Conservation (phyloP, 1,140 invertebrate species). For the Pachypsylla venusta region DNA sequence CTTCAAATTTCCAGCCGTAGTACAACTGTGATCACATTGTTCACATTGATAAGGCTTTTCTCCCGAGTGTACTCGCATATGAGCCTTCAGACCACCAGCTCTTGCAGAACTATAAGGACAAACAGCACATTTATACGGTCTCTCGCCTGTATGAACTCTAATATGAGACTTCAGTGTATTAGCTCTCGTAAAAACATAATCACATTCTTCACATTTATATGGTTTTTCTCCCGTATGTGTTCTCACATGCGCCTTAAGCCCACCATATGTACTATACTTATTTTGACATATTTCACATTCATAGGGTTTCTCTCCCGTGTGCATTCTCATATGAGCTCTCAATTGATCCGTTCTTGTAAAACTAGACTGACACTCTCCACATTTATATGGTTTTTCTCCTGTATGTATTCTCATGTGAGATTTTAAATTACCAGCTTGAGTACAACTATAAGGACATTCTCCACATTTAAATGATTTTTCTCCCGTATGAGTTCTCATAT, state of each 20-base stretch:
- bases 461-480: conserved; percentile 29
- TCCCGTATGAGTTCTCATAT: conserved; percentile 20
- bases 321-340: conserved; percentile 43
- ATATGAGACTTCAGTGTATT: conserved; percentile 36
- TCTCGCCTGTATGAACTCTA: conserved; percentile 18
- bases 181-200: conserved; percentile 47
- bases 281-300: conserved; percentile 39
- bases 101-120: conserved; percentile 50
- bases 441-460: conserved; percentile 32
- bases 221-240: conserved; percentile 57
- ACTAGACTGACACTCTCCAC: conserved; percentile 26
- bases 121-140: conserved; percentile 15
- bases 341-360: conserved; percentile 48
- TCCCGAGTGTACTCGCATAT: conserved; percentile 11
- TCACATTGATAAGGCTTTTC: background rate
- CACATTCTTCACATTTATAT: conserved; percentile 54
- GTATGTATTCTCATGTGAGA: conserved; percentile 18
- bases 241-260: conserved; percentile 44
- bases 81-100: background rate
- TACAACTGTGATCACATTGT: background rate
- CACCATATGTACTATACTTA: conserved; percentile 38
- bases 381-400: conserved; percentile 19
- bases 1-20: background rate
- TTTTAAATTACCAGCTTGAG: conserved; percentile 15
- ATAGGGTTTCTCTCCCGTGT: conserved; percentile 21